These are phyloP conservation scores for Caerostris extrusa DNA, from an alignment of 1,140 invertebrate genomes.

Conservation along the genomic window DNA sequence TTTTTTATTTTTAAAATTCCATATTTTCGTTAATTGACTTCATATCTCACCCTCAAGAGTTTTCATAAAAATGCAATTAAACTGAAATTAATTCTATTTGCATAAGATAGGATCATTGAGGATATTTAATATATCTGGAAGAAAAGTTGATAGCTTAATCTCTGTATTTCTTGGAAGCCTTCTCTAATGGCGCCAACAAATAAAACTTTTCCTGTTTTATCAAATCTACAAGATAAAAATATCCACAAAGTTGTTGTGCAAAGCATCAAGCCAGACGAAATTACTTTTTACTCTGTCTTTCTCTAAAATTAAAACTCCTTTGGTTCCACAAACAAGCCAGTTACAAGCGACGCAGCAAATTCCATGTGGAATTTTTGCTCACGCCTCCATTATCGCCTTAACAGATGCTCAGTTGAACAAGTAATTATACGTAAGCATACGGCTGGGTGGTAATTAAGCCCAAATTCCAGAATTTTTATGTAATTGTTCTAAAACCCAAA, in stretches of 20 bases:
- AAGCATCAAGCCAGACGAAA: background rate
- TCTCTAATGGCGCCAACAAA: background rate
- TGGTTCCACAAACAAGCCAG: conserved; percentile 38
- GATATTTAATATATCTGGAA: no score
- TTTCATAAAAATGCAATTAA: no score
- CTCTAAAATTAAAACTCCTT: conserved; percentile 37
- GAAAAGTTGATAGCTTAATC: no score
- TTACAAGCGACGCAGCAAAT: conserved; percentile 17
- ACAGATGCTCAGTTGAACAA: conserved; percentile 9
- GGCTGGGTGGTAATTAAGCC: conserved; percentile 14
- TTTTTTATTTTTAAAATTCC: no score
- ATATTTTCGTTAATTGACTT: no score
- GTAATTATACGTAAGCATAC: conserved; percentile 24
- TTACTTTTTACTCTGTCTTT: background rate
- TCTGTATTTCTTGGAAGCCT: no score
- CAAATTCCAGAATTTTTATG: conserved; percentile 22
- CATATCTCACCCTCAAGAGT: no score
- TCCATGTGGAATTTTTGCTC: conserved; percentile 25
- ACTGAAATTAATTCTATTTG: no score
- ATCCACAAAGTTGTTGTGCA: background rate
- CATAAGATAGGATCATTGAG: no score
- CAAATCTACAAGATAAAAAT: conserved; percentile 5
- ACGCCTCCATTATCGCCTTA: conserved; percentile 26
- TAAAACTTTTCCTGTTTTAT: background rate
- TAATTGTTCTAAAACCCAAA: conserved; percentile 15